Evolutionary conservation across 2,888 invertebrate species (phyloP).

Genomic region (Catocala nupta): DNA sequence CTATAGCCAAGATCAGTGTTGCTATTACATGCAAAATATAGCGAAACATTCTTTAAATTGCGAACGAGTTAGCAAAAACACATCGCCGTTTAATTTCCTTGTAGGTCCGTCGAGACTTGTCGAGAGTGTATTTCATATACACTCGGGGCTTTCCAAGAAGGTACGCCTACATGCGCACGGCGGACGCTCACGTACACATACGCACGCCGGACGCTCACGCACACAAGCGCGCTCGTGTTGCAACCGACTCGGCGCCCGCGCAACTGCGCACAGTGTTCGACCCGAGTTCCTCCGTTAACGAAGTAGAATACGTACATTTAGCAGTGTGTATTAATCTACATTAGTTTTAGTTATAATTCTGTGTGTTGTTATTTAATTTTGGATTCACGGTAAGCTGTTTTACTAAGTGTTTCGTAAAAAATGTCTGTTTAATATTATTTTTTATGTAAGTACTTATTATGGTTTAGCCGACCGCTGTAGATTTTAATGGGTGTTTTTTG

Average conservation of each 20-base stretch:
- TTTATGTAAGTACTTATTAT: background rate
- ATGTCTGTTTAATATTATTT: background rate
- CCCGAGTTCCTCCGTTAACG: conserved; percentile 20
- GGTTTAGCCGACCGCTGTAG: background rate
- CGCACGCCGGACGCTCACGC: conserved; percentile 19
- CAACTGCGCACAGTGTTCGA: conserved; percentile 33
- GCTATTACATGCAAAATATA: too few relatives aligned
- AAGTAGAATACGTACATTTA: conserved; percentile 15
- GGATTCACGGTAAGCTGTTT: conserved; percentile 31
- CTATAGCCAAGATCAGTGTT: too few relatives aligned
- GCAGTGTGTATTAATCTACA: conserved; percentile 12
- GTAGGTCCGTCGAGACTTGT: conserved; percentile 16
- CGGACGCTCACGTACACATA: conserved; percentile 36
- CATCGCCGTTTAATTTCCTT: conserved; percentile 43
- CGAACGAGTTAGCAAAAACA: background rate
- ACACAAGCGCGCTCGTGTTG: conserved; percentile 33
- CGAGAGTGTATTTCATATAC: conserved; percentile 26
- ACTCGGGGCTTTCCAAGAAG: conserved; percentile 59
- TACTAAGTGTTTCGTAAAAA: background rate
- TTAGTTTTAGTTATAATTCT: conserved; percentile 12
- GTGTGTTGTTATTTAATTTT: conserved; percentile 31
- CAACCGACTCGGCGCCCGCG: conserved; percentile 33
- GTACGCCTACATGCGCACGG: conserved; percentile 26
- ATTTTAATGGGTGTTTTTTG: conserved; percentile 21
- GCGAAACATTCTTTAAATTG: too few relatives aligned